phyloP scores from a whole-genome alignment of 2,888 invertebrate species.

The Leptopterna dolabrata region DNA sequence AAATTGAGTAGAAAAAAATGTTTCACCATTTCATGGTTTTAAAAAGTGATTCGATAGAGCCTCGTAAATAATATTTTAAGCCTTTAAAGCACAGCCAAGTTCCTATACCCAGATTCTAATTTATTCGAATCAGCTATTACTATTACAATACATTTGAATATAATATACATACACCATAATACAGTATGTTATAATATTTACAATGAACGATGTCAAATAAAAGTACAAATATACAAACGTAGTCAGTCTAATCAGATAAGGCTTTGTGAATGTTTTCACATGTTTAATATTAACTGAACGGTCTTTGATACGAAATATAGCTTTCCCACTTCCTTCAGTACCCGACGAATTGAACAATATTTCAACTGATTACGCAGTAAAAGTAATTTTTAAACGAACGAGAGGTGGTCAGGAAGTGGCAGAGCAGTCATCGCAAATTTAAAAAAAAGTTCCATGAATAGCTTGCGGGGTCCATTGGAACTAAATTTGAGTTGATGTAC shows the following conservation, averaged over 20 bases:
- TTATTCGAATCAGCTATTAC: constrained; percentile 26
- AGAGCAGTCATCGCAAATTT: neutral
- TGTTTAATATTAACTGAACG: constrained; percentile 8
- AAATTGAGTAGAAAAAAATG: neutral
- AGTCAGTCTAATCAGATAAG: constrained; percentile 61
- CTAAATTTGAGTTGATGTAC: too few species aligned
- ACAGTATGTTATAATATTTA: constrained; percentile 40
- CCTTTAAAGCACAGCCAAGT: constrained; percentile 61
- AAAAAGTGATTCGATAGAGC: constrained; percentile 41
- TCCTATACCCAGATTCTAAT: constrained; percentile 59
- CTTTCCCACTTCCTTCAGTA: neutral
- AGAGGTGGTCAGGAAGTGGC: constrained; percentile 21
- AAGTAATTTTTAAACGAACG: neutral
- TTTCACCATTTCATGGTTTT: neutral
- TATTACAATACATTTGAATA: constrained; percentile 25
- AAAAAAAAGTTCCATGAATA: neutral
- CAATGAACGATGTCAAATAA: constrained; percentile 38
- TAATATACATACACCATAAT: constrained; percentile 32
- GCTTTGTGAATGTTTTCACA: constrained; percentile 55
- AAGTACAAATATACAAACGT: constrained; percentile 56
- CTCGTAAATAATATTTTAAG: constrained; percentile 35
- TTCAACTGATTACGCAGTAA: too few species aligned
- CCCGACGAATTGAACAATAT: neutral
- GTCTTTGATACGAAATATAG: neutral
- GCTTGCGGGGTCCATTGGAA: neutral